Conservation (phyloP, 2,888 invertebrate genomes). For the Blomia tropicalis region DNA sequence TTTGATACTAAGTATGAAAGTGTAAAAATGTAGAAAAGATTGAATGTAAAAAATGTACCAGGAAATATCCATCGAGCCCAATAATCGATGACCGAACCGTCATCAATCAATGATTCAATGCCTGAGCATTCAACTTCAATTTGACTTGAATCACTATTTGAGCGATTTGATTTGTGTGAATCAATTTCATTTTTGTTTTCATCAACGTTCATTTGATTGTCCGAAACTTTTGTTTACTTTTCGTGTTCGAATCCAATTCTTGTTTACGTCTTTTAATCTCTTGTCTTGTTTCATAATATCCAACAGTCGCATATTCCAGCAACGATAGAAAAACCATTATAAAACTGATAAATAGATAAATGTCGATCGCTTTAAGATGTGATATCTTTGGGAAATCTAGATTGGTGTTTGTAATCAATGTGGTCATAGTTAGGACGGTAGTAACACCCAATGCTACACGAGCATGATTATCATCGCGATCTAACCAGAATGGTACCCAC, state of each 20-base stretch:
- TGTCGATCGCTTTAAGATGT: conserved; percentile 92
- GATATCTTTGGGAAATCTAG: conserved; percentile 93
- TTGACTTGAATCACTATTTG: neutral
- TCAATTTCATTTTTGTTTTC: neutral
- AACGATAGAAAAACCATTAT: conserved; percentile 38
- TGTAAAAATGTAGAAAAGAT: neutral
- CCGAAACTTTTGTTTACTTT: too few relatives aligned
- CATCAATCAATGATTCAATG: neutral
- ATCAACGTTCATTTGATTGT: neutral
- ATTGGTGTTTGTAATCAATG: conserved; percentile 88
- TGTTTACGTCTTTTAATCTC: too few relatives aligned
- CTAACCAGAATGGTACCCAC: conserved; percentile 81
- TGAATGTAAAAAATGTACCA: neutral
- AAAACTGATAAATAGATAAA: conserved; percentile 66
- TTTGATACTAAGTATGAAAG: neutral
- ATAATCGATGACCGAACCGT: neutral
- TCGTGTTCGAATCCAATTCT: too few relatives aligned
- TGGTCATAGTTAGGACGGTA: conserved; percentile 60
- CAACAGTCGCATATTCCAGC: conserved; percentile 34
- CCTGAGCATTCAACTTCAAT: too few relatives aligned
- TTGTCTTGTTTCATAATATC: too few relatives aligned
- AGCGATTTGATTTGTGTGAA: neutral
- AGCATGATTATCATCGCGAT: conserved; percentile 82
- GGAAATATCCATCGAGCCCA: neutral
- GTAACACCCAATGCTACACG: conserved; percentile 49